Base-by-base conservation (phyloP, 2,888 invertebrate species). In the Diaperis boleti region DNA sequence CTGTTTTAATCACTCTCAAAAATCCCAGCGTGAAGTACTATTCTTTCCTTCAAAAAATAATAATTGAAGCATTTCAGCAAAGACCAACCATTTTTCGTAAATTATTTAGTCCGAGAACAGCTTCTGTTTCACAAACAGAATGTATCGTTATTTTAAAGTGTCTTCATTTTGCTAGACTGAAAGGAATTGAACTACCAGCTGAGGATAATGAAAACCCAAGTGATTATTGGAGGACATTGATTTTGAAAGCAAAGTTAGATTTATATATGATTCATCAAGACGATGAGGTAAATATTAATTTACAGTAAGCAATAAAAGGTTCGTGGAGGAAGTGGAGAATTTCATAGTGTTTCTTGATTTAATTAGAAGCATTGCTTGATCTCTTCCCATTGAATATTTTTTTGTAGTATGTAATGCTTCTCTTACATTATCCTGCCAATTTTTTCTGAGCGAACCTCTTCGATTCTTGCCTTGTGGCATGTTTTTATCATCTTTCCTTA, bases 201-300 rank as follows among this genome's bases (percentile, higher is more conserved):
- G 44, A 37, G 4, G 22, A 55, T 1, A 65, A 72, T 13, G 66
- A 71, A 1, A 59, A 57, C 45, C 75, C 68, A 8, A 62, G 69
- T 52, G 72, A 79, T 62, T 75, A 72, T 50, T 88, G 88, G 89
- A 82, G 85, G 73, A 85, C 84, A 33, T 78, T 85, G 39, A 82
- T 87, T 1, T 78, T 83, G 14, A 85, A 85, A 59, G 76, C 82
- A 2, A 77, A 83, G 15, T 77, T 92, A 44, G 78, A 84, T 62
- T 70, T 76, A 49, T 88, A 88, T 2, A 84, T 90, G 18, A 82
- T 85, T 0, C 84, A 87, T 73, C 81, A 83, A 2, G 83, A 83
- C 44, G 87, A 88, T 55, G 86, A 89, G 83, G 90, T 90, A 74
- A 72, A 72, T 65, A 1, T n/a, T n/a, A n/a, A n/a, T n/a, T n/a